Evolutionary conservation across 2,797 vertebrate species (phyloP), one percentile per base, ranked within the genome.

Genomic region (Acrossocheilus wenchowensis): DNA sequence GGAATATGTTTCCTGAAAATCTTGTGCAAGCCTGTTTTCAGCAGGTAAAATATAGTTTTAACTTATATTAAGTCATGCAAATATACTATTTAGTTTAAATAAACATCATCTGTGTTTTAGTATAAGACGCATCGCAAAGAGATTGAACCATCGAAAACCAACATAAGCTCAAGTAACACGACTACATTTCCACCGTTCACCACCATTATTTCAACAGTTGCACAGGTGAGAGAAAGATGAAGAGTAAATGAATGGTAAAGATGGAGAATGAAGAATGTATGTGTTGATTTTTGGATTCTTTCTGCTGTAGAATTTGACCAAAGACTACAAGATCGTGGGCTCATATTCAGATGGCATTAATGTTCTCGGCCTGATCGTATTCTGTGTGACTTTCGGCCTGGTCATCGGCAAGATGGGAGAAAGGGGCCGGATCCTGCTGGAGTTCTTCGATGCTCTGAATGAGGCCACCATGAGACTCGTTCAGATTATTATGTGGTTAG

Each of bases 341-440:
- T 19, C 89, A 3, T 99, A 99, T 88, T 96, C 96, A 0, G 96
- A 98, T 0, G 98, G 98, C 41, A 97, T 98, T 92, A 99, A 99
- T 86, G 97, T 99, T 0, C 90, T 99, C 82, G 98, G 98, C 36
- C 94, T 99, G 39, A 99, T 99, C 52, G 95, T 99, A 73, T 99
- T 99, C 92, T 99, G 98, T 36, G 96, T 99, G 8, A 96, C 97
- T 15, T 99, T 99, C 83, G 98, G 98, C 89, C 92, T 98, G 1
- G 97, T 99, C 89, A 98, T 99, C n/a, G 98, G 98, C 39, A 97
- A 99, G 91, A 99, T 99, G 98, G 98, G 98, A n/a, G 97, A 98
- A 88, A 97, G 96, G 77, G 98, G 98, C 15, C 96, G 97, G 52
- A 96, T 99, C 87, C 94, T 99, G 80, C 93, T 99, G 91, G 98